Evolutionary conservation across 2,113 vertebrate species (phyloP).

Genomic region (Percopsis transmontana): DNA sequence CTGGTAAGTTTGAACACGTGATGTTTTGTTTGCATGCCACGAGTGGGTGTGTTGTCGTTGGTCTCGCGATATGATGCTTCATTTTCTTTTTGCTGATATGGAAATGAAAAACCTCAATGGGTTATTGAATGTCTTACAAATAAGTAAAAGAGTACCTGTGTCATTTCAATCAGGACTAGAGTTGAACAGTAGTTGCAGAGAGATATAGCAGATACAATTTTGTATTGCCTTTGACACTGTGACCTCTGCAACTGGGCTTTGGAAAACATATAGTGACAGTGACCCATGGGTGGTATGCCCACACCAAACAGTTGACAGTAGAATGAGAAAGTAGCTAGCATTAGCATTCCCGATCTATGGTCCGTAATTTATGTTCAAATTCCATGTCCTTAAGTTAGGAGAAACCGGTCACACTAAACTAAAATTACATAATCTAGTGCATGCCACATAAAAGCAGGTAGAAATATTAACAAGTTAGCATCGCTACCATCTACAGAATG

Average conservation of each 20-base stretch:
- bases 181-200: neutral
- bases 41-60: neutral
- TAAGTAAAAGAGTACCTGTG: neutral
- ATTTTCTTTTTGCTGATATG: constrained; percentile 11
- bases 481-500: no score
- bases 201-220: neutral
- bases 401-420: neutral
- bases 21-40: neutral
- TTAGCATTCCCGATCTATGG: neutral
- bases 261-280: constrained; percentile 9
- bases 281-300: neutral
- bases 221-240: constrained; percentile 37
- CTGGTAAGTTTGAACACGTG: constrained; percentile 63
- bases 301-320: neutral
- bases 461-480: no score
- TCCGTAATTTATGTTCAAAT: neutral
- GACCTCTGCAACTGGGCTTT: neutral
- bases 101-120: neutral
- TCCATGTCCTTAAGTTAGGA: neutral
- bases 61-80: neutral
- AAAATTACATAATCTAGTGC: neutral
- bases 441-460: no score
- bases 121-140: neutral
- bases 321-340: neutral
- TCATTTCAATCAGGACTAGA: neutral